Percentiles rank a stretch among this genome's conserved stretches.
These are phyloP conservation scores for Ophion obscuratus DNA, from an alignment of 2,888 invertebrate genomes.

Conservation along the genomic window DNA sequence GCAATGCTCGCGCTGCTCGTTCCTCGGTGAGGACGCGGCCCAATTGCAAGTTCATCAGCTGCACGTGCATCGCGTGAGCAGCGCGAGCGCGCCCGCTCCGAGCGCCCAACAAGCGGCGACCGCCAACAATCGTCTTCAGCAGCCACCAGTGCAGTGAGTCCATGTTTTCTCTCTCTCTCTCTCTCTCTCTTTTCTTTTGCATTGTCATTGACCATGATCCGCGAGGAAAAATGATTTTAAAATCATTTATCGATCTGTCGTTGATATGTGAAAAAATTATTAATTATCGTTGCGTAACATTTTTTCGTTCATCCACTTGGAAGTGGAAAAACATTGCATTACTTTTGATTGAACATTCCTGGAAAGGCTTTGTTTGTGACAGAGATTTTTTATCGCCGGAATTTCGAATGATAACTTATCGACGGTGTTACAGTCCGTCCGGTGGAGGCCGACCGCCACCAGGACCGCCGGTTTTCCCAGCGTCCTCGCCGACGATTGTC, in stretches of 20 bases:
- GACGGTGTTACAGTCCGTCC: constrained; percentile 73
- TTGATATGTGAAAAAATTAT: too few relatives aligned
- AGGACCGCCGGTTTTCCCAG: constrained; percentile 82
- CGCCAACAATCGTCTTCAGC: constrained; percentile 62
- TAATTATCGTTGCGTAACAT: too few relatives aligned
- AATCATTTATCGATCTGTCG: too few relatives aligned
- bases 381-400: neutral
- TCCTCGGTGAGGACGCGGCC: constrained; percentile 92
- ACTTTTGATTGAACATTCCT: too few relatives aligned
- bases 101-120: constrained; percentile 66
- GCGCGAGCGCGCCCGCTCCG: constrained; percentile 73
- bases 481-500: constrained; percentile 86
- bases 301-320: too few relatives aligned
- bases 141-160: constrained; percentile 64
- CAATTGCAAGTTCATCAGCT: constrained; percentile 91
- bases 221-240: too few relatives aligned
- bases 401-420: neutral
- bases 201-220: too few relatives aligned
- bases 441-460: constrained; percentile 82
- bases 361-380: too few relatives aligned
- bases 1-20: constrained; percentile 95
- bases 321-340: too few relatives aligned
- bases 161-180: neutral
- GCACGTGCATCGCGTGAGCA: constrained; percentile 80
- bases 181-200: neutral